Percentiles rank a stretch among this genome's conserved stretches.
Evolutionary conservation across 2,113 vertebrate genomes (phyloP).

Genomic region (Triplophysa tibetana): DNA sequence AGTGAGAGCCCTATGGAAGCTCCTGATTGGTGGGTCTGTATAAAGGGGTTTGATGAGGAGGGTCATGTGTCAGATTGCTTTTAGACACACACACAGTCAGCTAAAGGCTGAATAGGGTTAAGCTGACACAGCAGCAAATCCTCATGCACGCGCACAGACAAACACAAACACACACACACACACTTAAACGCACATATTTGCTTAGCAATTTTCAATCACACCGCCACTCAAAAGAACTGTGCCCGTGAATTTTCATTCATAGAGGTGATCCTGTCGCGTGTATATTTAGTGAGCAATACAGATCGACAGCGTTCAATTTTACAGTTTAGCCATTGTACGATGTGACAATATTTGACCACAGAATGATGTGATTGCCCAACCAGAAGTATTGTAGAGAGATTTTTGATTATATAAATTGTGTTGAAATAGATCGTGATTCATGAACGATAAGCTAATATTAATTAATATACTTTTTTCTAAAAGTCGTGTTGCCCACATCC

Average conservation of each 20-base stretch:
- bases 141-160: background rate
- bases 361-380: no score
- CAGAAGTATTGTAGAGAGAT: no score
- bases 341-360: no score
- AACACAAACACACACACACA: background rate
- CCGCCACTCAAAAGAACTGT: background rate
- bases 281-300: background rate
- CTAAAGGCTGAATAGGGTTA: constrained; percentile 53
- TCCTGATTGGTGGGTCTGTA: constrained; percentile 67
- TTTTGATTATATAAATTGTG: no score
- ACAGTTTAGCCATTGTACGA: no score
- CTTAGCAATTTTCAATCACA: background rate
- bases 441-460: background rate
- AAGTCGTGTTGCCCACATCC: no score
- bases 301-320: background rate
- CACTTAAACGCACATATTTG: constrained; percentile 12
- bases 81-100: constrained; percentile 65
- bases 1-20: constrained; percentile 62
- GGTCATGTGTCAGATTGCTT: constrained; percentile 76
- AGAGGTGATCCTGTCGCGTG: background rate
- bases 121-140: constrained; percentile 72
- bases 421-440: background rate
- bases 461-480: background rate
- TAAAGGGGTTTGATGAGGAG: constrained; percentile 64
- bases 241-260: background rate